Evolutionary conservation across 2,113 vertebrate genomes (phyloP), one percentile per base, ranked within the genome.

Genomic region (Siphamia tubifer): DNA sequence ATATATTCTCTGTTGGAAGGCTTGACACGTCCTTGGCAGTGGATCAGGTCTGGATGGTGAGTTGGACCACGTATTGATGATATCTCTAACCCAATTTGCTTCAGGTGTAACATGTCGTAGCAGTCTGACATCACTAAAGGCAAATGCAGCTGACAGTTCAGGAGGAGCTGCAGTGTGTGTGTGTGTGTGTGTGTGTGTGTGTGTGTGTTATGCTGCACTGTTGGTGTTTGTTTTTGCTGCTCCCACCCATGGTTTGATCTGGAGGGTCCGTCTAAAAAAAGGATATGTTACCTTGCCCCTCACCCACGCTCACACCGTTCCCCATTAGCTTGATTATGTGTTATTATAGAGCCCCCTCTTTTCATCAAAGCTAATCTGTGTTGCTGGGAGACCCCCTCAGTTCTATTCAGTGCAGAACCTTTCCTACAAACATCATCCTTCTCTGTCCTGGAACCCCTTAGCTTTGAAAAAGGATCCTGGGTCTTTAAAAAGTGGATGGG

Each of bases 381-480:
- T 83, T 80, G 65, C 79, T 23, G 31, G 65, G 74, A 81, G 74
- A 81, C 70, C 81, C n/a, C 45, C 51, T 79, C 47, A 4, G 44
- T 39, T 61, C 53, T 21, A 52, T 55, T 83, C 64, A 45, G 44
- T 28, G 3, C 42, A 48, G 49, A 76, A 62, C 57, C 34, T 54
- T 68, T 58, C 71, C 81, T 80, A 81, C 70, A 77, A 74, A 81
- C 68, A 62, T 79, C 82, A 53, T 74, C 67, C 60, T 65, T 70
- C 75, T 65, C 72, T 77, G 53, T 78, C 58, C 74, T 40, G 62
- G 74, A 80, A 82, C 75, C 66, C 72, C 75, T 85, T 30, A 12
- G 71, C 87, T 90, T 91, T 92, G 91, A 91, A 92, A 90, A 87
- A 55, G 61, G 87, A 91, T 87, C 88, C 85, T 16, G 54, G 72